A percentile compares a stretch with the other conserved stretches of the same genome.
Conservation (phyloP, 2,797 vertebrate species). For the Tadarida brasiliensis region DNA sequence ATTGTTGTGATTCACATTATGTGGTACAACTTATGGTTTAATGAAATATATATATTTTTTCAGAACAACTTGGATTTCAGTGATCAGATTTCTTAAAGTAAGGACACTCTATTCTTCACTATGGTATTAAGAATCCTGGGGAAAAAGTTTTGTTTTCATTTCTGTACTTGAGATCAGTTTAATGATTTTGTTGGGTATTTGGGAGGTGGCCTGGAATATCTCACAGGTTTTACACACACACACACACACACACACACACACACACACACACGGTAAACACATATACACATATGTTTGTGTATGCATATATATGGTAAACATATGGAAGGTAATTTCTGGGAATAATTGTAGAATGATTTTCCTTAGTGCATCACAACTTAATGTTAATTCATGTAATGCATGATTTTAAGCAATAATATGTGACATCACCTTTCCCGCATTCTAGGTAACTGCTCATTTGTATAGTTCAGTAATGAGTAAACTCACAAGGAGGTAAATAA, state of each 20-base stretch:
- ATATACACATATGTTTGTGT: background rate
- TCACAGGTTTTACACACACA: background rate
- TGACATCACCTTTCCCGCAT: conserved; percentile 70
- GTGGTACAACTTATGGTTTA: background rate
- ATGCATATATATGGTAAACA: background rate
- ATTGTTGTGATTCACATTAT: background rate
- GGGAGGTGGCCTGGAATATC: background rate
- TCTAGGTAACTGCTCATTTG: conserved; percentile 70
- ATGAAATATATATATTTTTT: background rate
- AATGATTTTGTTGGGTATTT: conserved; percentile 36
- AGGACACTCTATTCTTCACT: background rate
- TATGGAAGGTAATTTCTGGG: background rate
- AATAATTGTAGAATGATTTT: background rate
- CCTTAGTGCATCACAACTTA: background rate
- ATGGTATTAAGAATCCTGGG: background rate
- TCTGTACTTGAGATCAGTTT: background rate
- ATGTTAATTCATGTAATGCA: conserved; percentile 51
- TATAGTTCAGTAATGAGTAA: conserved; percentile 2
- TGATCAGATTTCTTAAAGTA: background rate
- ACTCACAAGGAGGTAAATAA: conserved; percentile 80
- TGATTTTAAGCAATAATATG: conserved; percentile 63
- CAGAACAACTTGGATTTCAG: conserved; percentile 12
- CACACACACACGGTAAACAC: background rate
- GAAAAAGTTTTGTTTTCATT: background rate
- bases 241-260: background rate